Evolutionary conservation across 2,797 vertebrate species (phyloP).

Genomic region (Bradypus variegatus): DNA sequence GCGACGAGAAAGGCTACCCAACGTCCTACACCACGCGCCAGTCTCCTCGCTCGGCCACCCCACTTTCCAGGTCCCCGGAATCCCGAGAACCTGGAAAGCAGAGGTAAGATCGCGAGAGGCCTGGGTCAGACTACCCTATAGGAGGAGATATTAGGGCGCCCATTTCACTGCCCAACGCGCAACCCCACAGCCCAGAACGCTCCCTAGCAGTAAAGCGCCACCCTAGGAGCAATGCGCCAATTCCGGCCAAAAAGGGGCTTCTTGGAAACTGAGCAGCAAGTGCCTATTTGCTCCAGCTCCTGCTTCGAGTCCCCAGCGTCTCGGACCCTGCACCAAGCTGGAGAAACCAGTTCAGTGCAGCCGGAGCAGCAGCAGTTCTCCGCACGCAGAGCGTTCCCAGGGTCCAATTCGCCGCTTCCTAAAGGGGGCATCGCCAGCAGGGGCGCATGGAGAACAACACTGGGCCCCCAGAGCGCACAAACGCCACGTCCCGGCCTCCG

Average conservation of each 20-base stretch:
- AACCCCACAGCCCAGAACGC: background rate
- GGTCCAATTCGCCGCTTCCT: background rate
- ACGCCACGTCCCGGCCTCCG: slow-evolving; percentile 75
- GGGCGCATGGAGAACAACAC: background rate
- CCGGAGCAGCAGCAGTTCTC: background rate
- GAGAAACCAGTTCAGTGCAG: background rate
- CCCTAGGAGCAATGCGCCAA: no score
- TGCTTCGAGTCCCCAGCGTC: background rate
- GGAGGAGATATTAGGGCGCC: background rate
- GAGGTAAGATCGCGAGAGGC: background rate
- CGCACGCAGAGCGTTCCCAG: background rate
- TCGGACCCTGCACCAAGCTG: background rate
- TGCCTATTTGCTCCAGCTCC: background rate
- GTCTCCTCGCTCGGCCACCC: no score
- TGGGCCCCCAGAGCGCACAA: background rate
- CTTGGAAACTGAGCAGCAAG: background rate
- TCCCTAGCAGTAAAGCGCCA: background rate
- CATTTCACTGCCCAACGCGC: background rate
- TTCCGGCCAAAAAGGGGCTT: background rate
- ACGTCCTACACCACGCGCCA: no score
- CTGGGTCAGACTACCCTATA: rapidly evolving
- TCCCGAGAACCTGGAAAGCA: background rate
- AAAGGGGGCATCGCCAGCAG: background rate
- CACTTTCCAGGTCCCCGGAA: background rate
- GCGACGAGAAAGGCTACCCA: background rate